Conservation (phyloP, 2,888 invertebrate genomes). For the Erebia palarica region DNA sequence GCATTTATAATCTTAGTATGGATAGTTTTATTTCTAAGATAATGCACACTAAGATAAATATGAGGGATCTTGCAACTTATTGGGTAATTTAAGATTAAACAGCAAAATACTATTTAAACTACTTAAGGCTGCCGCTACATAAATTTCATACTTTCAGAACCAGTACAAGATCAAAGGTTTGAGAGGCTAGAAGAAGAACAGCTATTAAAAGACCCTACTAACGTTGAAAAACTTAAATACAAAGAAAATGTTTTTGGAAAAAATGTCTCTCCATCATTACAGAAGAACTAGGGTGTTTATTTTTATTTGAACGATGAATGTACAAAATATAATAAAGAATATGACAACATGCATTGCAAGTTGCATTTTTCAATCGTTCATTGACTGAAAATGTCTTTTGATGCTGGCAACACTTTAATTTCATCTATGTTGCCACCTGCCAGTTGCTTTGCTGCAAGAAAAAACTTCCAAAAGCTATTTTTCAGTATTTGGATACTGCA, state of each 20-base stretch:
- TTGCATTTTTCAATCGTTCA: neutral
- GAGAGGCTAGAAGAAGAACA: slow-evolving; percentile 85
- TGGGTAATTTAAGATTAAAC: too few relatives aligned
- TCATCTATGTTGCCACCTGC: neutral
- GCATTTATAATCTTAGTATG: too few relatives aligned
- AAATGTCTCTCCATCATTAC: slow-evolving; percentile 85
- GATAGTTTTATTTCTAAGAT: too few relatives aligned
- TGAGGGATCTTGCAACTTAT: too few relatives aligned
- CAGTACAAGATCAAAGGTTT: slow-evolving; percentile 88
- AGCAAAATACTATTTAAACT: too few relatives aligned
- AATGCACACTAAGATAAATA: too few relatives aligned
- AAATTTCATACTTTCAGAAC: slow-evolving; percentile 73
- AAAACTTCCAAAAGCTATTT: neutral
- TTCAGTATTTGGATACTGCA: neutral
- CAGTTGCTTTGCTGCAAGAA: neutral
- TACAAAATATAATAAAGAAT: too few relatives aligned
- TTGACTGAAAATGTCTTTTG: neutral
- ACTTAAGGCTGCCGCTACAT: too few relatives aligned
- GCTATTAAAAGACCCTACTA: slow-evolving; percentile 77
- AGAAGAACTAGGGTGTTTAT: slow-evolving; percentile 50
- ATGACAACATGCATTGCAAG: neutral
- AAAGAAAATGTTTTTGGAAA: slow-evolving; percentile 85
- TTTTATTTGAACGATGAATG: neutral
- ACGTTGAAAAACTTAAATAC: slow-evolving; percentile 86
- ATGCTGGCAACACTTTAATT: neutral